A percentile compares a stretch with the other conserved stretches of the same genome.
phyloP scores from a whole-genome alignment of 2,113 vertebrate genomes.

The Nansenia antarctica region DNA sequence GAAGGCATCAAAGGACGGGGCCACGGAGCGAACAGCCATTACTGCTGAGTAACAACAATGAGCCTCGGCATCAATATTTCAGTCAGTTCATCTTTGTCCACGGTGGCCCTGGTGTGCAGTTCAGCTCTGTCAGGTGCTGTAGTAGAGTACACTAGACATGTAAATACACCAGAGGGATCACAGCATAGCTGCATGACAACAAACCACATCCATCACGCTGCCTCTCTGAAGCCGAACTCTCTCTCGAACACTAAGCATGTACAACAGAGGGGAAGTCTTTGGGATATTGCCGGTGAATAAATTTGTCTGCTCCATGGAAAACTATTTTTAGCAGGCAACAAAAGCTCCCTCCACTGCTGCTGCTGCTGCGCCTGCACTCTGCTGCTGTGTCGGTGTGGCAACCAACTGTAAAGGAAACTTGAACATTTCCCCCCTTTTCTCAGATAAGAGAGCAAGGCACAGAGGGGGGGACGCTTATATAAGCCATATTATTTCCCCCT shows the following conservation, averaged over 20 bases:
- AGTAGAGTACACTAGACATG: too few species aligned
- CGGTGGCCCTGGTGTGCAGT: too few species aligned
- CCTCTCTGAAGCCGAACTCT: too few species aligned
- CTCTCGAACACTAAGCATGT: too few species aligned
- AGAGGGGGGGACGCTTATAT: constrained; percentile 47
- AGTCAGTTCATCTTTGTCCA: too few species aligned
- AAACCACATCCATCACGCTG: too few species aligned
- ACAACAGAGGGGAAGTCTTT: not conserved
- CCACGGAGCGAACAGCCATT: too few species aligned
- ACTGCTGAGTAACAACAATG: not conserved
- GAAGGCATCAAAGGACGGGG: too few species aligned
- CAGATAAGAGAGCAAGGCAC: constrained; percentile 26
- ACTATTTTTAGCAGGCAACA: constrained; percentile 63
- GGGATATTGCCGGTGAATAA: constrained; percentile 23
- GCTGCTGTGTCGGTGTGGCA: constrained; percentile 12
- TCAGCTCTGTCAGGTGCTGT: too few species aligned
- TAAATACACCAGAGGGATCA: too few species aligned
- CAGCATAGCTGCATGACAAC: too few species aligned
- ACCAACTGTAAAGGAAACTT: constrained; percentile 38
- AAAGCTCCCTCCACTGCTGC: constrained; percentile 31
- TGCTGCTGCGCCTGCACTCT: constrained; percentile 21
- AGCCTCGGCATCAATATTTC: not conserved
- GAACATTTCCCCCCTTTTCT: constrained; percentile 16
- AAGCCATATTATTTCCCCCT: constrained; percentile 52
- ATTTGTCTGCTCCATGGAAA: constrained; percentile 38